Conservation (phyloP, 92 coral and sea anemone genomes). For the Metridium senile region DNA sequence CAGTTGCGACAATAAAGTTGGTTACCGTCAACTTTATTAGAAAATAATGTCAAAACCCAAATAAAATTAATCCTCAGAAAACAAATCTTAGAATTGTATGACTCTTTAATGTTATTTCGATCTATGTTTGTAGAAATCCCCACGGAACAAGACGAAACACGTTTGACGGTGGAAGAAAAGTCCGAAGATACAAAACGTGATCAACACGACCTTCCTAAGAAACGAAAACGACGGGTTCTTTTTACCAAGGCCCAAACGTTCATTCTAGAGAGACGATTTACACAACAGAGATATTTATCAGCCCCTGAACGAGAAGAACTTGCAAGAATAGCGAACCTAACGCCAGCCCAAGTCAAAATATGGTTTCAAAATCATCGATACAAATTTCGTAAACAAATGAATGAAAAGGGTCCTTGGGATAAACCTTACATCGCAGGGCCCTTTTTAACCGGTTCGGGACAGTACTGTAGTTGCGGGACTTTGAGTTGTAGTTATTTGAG, state of each 20-base stretch:
- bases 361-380: slow-evolving; percentile 99
- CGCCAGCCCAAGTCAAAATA: slow-evolving; percentile 98
- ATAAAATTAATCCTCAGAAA: neutral
- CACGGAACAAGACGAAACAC: slow-evolving; percentile 19
- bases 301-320: slow-evolving; percentile 99
- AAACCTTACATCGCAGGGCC: slow-evolving; percentile 78
- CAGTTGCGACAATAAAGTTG: slow-evolving; percentile 1
- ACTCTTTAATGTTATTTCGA: neutral
- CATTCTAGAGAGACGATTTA: slow-evolving; percentile 91
- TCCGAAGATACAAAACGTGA: slow-evolving; percentile 48
- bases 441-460: slow-evolving; percentile 75
- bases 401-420: slow-evolving; percentile 95
- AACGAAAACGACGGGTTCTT: slow-evolving; percentile 84
- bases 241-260: slow-evolving; percentile 99
- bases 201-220: slow-evolving; percentile 51
- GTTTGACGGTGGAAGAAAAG: slow-evolving; percentile 29
- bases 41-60: slow-evolving; percentile 20
- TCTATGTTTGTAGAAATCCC: slow-evolving; percentile 20
- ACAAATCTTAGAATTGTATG: neutral
- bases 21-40: slow-evolving; percentile 25
- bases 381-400: slow-evolving; percentile 94
- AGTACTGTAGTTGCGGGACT: slow-evolving; percentile 80
- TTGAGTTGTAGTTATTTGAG: slow-evolving; percentile 81
- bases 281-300: slow-evolving; percentile 93
- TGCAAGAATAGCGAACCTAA: slow-evolving; percentile 90